Conservation (phyloP, 2,797 vertebrate species). For the Thunnus albacares region DNA sequence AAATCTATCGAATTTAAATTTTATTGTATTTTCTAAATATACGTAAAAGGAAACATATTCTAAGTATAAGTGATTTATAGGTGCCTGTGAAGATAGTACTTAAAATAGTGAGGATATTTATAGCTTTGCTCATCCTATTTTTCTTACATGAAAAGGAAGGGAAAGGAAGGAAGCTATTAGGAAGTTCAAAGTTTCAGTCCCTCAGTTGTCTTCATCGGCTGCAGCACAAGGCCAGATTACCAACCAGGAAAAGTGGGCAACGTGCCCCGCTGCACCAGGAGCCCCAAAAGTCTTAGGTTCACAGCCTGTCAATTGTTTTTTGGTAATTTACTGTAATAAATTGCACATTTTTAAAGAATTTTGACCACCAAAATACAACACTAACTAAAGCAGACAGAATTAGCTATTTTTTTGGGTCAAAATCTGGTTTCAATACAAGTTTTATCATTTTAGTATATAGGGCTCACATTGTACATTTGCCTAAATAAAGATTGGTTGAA, state of each 20-base stretch:
- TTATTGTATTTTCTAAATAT: not conserved
- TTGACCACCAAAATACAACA: too few species aligned
- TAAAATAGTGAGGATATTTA: slow-evolving; percentile 35
- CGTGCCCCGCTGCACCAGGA: too few species aligned
- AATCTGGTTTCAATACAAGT: too few species aligned
- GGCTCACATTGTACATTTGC: too few species aligned
- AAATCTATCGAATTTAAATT: not conserved
- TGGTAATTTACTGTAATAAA: not conserved
- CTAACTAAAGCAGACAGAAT: too few species aligned
- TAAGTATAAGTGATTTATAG: not conserved
- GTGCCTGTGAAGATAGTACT: not conserved
- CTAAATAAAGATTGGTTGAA: too few species aligned
- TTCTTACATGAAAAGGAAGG: slow-evolving; percentile 49
- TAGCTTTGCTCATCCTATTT: slow-evolving; percentile 24
- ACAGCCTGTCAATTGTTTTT: not conserved
- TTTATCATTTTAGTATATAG: too few species aligned
- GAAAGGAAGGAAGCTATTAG: slow-evolving; percentile 63
- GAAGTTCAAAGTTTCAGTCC: slow-evolving; percentile 35
- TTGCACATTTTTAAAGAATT: not conserved
- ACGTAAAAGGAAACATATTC: not conserved
- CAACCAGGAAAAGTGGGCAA: not conserved
- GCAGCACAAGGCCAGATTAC: not conserved
- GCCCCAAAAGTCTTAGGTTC: not conserved
- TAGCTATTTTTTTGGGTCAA: too few species aligned
- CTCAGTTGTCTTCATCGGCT: not conserved